Evolutionary conservation across 2,888 invertebrate species (phyloP), one percentile per base, ranked within the genome.

Genomic region (Rutpela maculata): DNA sequence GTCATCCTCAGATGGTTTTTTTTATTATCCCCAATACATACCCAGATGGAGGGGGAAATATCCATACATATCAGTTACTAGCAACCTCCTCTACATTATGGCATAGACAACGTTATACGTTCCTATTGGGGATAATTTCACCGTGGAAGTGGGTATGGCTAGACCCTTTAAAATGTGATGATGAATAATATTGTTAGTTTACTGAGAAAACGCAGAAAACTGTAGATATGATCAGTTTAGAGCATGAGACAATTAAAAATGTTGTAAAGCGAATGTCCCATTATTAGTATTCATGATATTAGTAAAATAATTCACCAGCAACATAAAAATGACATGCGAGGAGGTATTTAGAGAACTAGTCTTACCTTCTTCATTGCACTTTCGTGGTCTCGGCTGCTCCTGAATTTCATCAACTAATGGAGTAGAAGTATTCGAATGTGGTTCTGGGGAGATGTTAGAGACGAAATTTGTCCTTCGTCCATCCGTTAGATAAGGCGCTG

Each of bases 371-470:
- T 91, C 91, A 73, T 90, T 89, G 86, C 92, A 92, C 83, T 92
- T 89, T 10, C 90, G 88, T 15, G 82, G 80, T 80, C 90, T 88
- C 26, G 83, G 77, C 79, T 89, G 88, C 81, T 92, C 92, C 74
- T 90, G 90, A 83, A 89, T 88, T 86, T 93, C 93, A 87, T 93
- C 93, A 69, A 91, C 93, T 78, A 93, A 90, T 78, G 93, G 93
- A 77, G 93, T 93, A 81, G 93, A 93, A 6, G 93, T 91, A 88
- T 93, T 92, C 76, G 95, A 94, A 90, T 94, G 94, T 65, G 94
- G 92, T 88, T 94, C 94, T 75, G 92, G 92, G 83, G 92, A 92
- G 84, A 67, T 70, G 15, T 80, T 76, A 50, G 73, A 78, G 57
- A 55, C 63, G 65, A 75, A 81, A 67, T 55, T 74, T 26, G 62